Conservation (phyloP, 2,888 invertebrate genomes). For the Acleris cristana region DNA sequence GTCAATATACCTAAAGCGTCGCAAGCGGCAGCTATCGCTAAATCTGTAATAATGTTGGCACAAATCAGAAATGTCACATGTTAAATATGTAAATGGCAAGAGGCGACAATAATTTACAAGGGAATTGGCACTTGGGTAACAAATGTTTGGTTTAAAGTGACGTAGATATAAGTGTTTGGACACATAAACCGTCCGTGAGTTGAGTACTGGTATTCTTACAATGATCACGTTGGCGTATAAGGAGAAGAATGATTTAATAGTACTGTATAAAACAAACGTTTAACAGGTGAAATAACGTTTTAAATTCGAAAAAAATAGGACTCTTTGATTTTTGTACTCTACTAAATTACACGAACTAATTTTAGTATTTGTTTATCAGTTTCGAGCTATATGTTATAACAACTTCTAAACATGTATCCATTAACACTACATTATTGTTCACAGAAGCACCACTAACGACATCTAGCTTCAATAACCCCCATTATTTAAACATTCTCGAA, state of each 20-base stretch:
- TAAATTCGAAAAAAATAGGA: too few relatives aligned
- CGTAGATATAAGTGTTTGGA: slow-evolving; percentile 44
- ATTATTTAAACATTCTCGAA: too few relatives aligned
- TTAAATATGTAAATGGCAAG: slow-evolving; percentile 34
- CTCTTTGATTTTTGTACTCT: too few relatives aligned
- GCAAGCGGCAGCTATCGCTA: slow-evolving; percentile 16
- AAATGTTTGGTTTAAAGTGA: slow-evolving; percentile 48
- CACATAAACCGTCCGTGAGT: slow-evolving; percentile 39
- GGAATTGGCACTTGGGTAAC: slow-evolving; percentile 42
- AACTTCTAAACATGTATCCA: neutral
- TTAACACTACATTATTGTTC: neutral
- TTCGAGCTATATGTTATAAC: neutral
- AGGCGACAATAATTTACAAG: slow-evolving; percentile 35
- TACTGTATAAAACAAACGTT: too few relatives aligned
- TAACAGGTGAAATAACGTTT: too few relatives aligned
- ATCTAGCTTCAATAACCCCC: neutral
- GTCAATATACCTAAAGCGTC: slow-evolving; percentile 3
- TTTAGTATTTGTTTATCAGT: neutral
- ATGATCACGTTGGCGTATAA: neutral
- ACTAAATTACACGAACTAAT: too few relatives aligned
- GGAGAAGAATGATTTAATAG: neutral
- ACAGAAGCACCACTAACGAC: slow-evolving; percentile 1
- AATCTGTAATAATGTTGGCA: slow-evolving; percentile 29
- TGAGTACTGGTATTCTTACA: slow-evolving; percentile 13
- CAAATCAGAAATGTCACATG: slow-evolving; percentile 31